A percentile compares a stretch with the other conserved stretches of the same genome.
These are phyloP conservation scores for Bufotes viridis DNA, from an alignment of 2,797 vertebrate genomes.

Conservation along the genomic window DNA sequence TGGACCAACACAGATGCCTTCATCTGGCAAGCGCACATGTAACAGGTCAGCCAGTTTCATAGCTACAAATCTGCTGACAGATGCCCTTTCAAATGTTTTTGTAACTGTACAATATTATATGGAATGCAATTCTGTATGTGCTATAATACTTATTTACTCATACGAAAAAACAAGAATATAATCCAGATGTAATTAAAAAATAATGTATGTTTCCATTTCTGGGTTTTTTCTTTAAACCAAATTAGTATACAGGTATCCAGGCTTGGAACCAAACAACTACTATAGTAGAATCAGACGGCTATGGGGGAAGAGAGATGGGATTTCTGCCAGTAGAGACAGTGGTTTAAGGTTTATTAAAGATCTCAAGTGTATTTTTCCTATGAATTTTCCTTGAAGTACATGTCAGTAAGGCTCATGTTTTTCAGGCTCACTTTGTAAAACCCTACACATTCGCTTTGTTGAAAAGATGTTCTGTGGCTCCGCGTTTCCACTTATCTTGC, in stretches of 20 bases:
- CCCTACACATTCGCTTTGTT: constrained; percentile 32
- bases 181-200: neutral
- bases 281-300: neutral
- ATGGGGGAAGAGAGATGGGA: neutral
- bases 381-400: constrained; percentile 21
- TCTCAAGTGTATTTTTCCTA: constrained; percentile 7
- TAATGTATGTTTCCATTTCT: neutral
- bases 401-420: constrained; percentile 19
- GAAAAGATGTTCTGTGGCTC: constrained; percentile 32
- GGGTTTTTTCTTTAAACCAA: neutral
- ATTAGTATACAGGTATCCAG: neutral
- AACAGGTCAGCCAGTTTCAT: neutral
- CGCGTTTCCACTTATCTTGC: constrained; percentile 47
- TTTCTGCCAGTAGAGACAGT: neutral
- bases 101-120: neutral
- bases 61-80: no score
- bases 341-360: constrained; percentile 16
- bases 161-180: neutral
- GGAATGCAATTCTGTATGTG: no score
- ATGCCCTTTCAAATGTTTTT: no score
- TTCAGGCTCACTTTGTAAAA: constrained; percentile 26
- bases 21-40: no score
- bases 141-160: no score
- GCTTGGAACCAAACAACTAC: neutral
- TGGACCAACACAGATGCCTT: no score